Percentiles rank a stretch among this genome's conserved stretches.
These are phyloP conservation scores for Acanthopagrus latus DNA, from an alignment of 2,797 vertebrate species.

Conservation along the genomic window DNA sequence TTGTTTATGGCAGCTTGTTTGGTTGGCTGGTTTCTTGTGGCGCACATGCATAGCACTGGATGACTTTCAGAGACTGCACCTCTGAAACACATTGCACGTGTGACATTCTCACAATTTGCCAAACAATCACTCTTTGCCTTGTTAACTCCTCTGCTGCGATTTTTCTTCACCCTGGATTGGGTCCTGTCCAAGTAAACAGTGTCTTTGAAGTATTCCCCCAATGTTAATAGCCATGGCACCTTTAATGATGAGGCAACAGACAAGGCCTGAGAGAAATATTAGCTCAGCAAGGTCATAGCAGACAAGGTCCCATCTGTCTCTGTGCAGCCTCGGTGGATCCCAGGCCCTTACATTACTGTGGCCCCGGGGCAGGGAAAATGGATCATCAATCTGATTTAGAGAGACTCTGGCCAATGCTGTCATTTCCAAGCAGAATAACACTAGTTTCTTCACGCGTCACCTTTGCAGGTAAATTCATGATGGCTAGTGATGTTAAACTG, in stretches of 20 bases:
- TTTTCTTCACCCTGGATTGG: constrained; percentile 52
- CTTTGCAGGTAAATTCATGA: constrained; percentile 76
- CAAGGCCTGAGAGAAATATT: constrained; percentile 81
- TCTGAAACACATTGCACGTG: constrained; percentile 7
- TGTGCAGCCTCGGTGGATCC: constrained; percentile 75
- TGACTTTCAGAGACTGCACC: not conserved
- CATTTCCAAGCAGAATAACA: constrained; percentile 75
- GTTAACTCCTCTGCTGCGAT: constrained; percentile 47
- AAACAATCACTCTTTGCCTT: constrained; percentile 54
- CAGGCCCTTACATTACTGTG: constrained; percentile 77
- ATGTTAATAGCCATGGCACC: constrained; percentile 78
- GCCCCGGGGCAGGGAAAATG: constrained; percentile 80
- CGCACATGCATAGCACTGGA: not conserved
- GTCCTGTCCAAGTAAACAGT: constrained; percentile 73
- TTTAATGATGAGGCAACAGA: constrained; percentile 83
- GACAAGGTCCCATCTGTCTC: constrained; percentile 87
- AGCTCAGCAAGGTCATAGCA: constrained; percentile 83
- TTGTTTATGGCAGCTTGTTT: not conserved
- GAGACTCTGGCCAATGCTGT: constrained; percentile 71
- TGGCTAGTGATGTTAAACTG: constrained; percentile 64
- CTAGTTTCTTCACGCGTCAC: constrained; percentile 65
- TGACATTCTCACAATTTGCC: constrained; percentile 39
- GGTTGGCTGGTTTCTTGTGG: constrained; percentile 1
- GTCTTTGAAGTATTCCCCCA: constrained; percentile 77
- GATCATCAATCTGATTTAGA: constrained; percentile 86